Evolutionary conservation across 2,888 invertebrate genomes (phyloP).

Genomic region (Mimumesa dahlbomi): DNA sequence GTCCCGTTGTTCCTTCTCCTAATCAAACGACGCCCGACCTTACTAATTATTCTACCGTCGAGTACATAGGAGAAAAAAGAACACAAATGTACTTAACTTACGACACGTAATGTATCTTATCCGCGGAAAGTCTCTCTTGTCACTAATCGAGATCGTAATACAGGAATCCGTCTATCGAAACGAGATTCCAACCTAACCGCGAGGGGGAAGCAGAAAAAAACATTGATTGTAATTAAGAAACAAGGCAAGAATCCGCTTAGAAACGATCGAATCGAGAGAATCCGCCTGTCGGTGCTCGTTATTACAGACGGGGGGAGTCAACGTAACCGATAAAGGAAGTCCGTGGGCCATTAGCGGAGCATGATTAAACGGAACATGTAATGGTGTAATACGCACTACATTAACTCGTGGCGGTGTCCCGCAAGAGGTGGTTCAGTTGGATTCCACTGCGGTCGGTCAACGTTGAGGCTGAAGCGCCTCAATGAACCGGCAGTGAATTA

Average conservation of each 20-base stretch:
- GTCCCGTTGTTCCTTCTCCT: background rate
- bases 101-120: too few relatives aligned
- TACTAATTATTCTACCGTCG: constrained; percentile 10
- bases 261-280: background rate
- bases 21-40: constrained; percentile 2
- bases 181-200: too few relatives aligned
- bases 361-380: constrained; percentile 72
- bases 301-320: constrained; percentile 17
- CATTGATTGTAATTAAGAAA: too few relatives aligned
- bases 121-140: too few relatives aligned
- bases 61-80: constrained; percentile 1
- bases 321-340: constrained; percentile 60
- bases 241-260: background rate
- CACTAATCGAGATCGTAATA: too few relatives aligned
- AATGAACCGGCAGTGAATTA: constrained; percentile 54
- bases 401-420: constrained; percentile 68
- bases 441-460: constrained; percentile 70
- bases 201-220: too few relatives aligned
- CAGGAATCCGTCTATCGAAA: too few relatives aligned
- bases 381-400: constrained; percentile 67
- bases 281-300: constrained; percentile 2
- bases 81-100: too few relatives aligned
- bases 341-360: constrained; percentile 53
- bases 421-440: constrained; percentile 71
- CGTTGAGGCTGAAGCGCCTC: constrained; percentile 44